Conservation (phyloP, 53 echinoderm and acorn worm species). For the Astropecten irregularis region DNA sequence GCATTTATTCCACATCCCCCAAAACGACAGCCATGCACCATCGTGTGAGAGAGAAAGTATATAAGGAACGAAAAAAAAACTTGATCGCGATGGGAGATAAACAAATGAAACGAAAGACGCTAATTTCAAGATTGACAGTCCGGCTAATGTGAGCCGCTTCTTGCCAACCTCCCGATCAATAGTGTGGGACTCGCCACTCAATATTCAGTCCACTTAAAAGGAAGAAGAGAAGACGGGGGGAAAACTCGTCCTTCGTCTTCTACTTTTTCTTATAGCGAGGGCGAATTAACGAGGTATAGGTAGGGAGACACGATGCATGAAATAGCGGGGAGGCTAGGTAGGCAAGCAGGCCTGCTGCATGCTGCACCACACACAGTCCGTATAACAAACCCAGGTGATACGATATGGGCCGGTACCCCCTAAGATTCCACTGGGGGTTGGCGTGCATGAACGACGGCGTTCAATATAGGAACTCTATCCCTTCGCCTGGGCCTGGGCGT, state of each 20-base stretch:
- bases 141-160: not conserved
- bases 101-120: too few relatives aligned
- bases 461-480: constrained; percentile 37
- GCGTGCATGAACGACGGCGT: not conserved
- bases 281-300: not conserved
- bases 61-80: too few relatives aligned
- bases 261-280: constrained; percentile 2
- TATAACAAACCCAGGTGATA: not conserved
- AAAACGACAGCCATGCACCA: too few relatives aligned
- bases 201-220: constrained; percentile 40
- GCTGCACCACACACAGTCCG: not conserved
- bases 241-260: constrained; percentile 4
- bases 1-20: too few relatives aligned
- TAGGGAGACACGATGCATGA: not conserved
- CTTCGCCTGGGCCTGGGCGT: not conserved
- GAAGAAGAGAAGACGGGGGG: too few relatives aligned
- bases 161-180: constrained; percentile 11
- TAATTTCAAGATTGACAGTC: too few relatives aligned
- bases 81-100: too few relatives aligned
- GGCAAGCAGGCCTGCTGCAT: not conserved
- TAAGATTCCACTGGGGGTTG: not conserved
- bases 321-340: not conserved
- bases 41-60: too few relatives aligned
- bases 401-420: not conserved
- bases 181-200: constrained; percentile 13